These are phyloP conservation scores for Pachyrhynchus sulphureomaculatus DNA, from an alignment of 1,140 invertebrate genomes.

Conservation along the genomic window DNA sequence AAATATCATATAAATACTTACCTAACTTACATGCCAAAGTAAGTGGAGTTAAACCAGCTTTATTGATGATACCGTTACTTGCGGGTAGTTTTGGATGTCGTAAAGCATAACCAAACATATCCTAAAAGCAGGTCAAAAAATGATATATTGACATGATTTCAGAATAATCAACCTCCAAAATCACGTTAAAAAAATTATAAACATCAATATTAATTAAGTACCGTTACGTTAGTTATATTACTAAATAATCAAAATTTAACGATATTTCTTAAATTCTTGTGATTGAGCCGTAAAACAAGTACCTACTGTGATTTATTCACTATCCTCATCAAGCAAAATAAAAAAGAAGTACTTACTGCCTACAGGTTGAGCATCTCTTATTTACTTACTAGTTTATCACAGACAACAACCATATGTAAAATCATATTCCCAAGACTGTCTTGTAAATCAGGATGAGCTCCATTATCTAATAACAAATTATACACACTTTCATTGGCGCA, in stretches of 20 bases:
- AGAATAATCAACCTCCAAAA: too few species aligned
- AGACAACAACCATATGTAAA: constrained; percentile 97
- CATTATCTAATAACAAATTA: constrained; percentile 87
- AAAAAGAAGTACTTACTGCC: too few species aligned
- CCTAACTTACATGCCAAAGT: constrained; percentile 91
- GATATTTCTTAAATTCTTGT: too few species aligned
- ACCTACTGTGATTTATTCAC: too few species aligned
- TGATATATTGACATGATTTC: too few species aligned
- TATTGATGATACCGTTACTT: constrained; percentile 84
- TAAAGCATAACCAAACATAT: constrained; percentile 97
- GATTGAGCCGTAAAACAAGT: too few species aligned
- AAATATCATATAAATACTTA: constrained; percentile 19
- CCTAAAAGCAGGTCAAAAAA: constrained; percentile 58
- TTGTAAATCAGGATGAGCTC: constrained; percentile 89
- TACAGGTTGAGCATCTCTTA: too few species aligned
- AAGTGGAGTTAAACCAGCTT: constrained; percentile 89
- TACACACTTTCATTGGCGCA: constrained; percentile 97
- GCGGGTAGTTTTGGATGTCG: constrained; percentile 91
- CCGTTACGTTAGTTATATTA: too few species aligned
- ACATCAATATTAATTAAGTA: too few species aligned
- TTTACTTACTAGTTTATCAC: constrained; percentile 86
- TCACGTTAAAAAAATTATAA: too few species aligned
- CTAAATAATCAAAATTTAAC: too few species aligned
- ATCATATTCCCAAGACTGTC: constrained; percentile 95
- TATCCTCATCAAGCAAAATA: too few species aligned